Conservation (phyloP, 1,140 invertebrate genomes). For the Sarcophaga bullata region DNA sequence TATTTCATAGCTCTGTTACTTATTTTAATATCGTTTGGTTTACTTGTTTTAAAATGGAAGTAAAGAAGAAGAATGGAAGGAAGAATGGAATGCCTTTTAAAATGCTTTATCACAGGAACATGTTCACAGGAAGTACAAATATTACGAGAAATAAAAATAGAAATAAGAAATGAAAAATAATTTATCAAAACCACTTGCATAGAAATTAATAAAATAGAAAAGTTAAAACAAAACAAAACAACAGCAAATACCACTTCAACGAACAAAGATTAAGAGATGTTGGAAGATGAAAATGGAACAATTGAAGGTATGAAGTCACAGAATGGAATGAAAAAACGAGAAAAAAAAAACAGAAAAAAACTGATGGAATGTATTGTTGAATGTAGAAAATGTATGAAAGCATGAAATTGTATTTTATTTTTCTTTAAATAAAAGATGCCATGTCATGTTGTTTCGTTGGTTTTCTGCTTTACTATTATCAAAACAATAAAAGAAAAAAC, state of each 20-base stretch:
- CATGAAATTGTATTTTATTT: conserved; percentile 12
- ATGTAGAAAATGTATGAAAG: neutral
- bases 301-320: too few relatives aligned
- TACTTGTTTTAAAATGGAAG: too few relatives aligned
- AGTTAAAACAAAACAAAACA: neutral
- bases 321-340: neutral
- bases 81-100: neutral
- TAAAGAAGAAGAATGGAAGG: neutral
- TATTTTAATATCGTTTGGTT: too few relatives aligned
- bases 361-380: neutral
- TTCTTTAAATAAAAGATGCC: neutral
- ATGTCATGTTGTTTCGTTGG: neutral
- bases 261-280: too few relatives aligned
- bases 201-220: neutral
- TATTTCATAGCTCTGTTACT: too few relatives aligned
- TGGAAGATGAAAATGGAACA: too few relatives aligned
- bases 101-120: neutral
- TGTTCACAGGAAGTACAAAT: neutral
- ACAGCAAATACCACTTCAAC: neutral
- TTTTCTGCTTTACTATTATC: neutral
- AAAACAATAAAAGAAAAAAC: too few relatives aligned
- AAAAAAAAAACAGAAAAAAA: neutral
- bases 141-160: too few relatives aligned
- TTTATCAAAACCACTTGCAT: neutral
- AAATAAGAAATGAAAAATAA: neutral